phyloP scores from a whole-genome alignment of 2,797 vertebrate species.

The Philypnodon macrostomus region DNA sequence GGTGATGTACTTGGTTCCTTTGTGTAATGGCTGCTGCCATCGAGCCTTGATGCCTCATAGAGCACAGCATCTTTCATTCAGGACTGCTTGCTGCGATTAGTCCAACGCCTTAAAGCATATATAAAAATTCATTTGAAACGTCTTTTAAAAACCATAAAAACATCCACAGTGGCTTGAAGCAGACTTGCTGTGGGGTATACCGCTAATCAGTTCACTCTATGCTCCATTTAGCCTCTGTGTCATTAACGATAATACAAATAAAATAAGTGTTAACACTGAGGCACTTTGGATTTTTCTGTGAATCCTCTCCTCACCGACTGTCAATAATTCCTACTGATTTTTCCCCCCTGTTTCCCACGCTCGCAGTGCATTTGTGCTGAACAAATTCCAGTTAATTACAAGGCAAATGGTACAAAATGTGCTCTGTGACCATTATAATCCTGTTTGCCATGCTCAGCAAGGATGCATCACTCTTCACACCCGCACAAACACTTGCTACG shows the following conservation, averaged over 20 bases:
- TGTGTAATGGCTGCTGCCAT: slow-evolving; percentile 58
- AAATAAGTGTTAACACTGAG: slow-evolving; percentile 74
- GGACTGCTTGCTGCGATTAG: slow-evolving; percentile 65
- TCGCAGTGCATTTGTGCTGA: slow-evolving; percentile 71
- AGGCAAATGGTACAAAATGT: slow-evolving; percentile 76
- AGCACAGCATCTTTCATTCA: slow-evolving; percentile 58
- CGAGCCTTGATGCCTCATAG: slow-evolving; percentile 40
- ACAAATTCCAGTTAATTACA: slow-evolving; percentile 81
- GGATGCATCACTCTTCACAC: slow-evolving; percentile 68
- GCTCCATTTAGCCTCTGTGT: slow-evolving; percentile 77
- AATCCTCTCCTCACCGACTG: slow-evolving; percentile 52
- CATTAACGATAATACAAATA: slow-evolving; percentile 82
- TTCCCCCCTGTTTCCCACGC: slow-evolving; percentile 54
- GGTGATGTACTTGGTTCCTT: slow-evolving; percentile 34
- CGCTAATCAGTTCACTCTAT: slow-evolving; percentile 74
- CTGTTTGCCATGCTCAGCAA: slow-evolving; percentile 73
- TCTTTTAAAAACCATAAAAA: slow-evolving; percentile 76
- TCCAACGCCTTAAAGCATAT: slow-evolving; percentile 65
- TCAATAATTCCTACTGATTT: slow-evolving; percentile 64
- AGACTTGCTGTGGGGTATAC: slow-evolving; percentile 61
- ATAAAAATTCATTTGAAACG: slow-evolving; percentile 74
- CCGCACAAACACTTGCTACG: slow-evolving; percentile 54
- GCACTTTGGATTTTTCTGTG: slow-evolving; percentile 56
- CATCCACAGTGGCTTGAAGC: slow-evolving; percentile 70
- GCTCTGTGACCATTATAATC: slow-evolving; percentile 78